phyloP scores from a whole-genome alignment of 1,140 invertebrate species.

The Polypedilum pembai region DNA sequence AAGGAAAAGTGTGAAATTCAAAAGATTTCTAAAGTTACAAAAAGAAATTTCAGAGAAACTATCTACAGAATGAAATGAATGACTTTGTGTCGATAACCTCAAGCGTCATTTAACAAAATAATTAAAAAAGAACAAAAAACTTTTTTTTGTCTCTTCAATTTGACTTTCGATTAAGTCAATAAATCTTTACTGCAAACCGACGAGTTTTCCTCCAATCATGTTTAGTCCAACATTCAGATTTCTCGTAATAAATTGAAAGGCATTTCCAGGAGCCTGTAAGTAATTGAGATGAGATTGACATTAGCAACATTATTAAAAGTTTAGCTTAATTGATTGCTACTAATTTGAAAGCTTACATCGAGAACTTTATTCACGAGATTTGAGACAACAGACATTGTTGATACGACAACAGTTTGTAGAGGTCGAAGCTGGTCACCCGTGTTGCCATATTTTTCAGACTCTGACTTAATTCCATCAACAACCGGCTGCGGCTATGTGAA shows the following conservation, averaged over 20 bases:
- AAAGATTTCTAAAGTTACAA: too few relatives aligned
- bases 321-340: slow-evolving; percentile 27
- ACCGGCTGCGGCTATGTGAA: slow-evolving; percentile 46
- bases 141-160: slow-evolving; percentile 29
- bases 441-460: slow-evolving; percentile 55
- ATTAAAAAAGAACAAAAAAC: slow-evolving; percentile 16
- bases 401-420: slow-evolving; percentile 47
- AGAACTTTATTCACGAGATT: slow-evolving; percentile 48
- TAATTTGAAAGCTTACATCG: slow-evolving; percentile 44
- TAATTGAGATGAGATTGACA: slow-evolving; percentile 33
- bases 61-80: background rate
- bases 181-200: slow-evolving; percentile 45
- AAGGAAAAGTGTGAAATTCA: too few relatives aligned
- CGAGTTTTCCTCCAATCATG: slow-evolving; percentile 47
- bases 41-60: too few relatives aligned
- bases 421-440: slow-evolving; percentile 47
- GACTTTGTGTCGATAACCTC: background rate
- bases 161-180: background rate
- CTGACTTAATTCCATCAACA: slow-evolving; percentile 47
- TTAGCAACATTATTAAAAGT: slow-evolving; percentile 29
- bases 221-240: slow-evolving; percentile 48
- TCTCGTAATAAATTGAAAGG: slow-evolving; percentile 45
- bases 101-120: slow-evolving; percentile 2
- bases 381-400: slow-evolving; percentile 48
- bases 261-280: slow-evolving; percentile 45